Evolutionary conservation across 2,113 vertebrate species (phyloP).

Genomic region (Dissostichus mawsoni): DNA sequence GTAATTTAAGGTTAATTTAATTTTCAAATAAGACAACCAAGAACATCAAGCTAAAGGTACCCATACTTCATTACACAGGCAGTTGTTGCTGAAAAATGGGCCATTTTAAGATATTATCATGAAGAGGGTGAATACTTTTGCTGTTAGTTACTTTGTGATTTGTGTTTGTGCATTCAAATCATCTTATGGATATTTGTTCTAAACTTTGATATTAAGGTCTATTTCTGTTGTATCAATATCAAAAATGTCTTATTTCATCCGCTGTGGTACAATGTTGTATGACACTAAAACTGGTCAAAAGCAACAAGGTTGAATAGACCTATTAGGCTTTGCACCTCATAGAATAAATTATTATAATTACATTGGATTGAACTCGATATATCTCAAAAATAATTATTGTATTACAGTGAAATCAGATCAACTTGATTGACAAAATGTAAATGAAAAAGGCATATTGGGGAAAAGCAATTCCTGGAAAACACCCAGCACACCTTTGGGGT

Average conservation of each 20-base stretch:
- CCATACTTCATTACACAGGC: not conserved
- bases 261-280: not conserved
- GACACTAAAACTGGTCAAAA: not conserved
- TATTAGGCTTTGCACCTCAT: not conserved
- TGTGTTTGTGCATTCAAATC: not conserved
- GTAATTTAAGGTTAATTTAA: not conserved
- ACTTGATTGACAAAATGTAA: slow-evolving; percentile 5
- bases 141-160: not conserved
- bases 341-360: slow-evolving; percentile 29
- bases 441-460: slow-evolving; percentile 1
- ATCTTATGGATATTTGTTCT: not conserved
- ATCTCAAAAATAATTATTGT: slow-evolving; percentile 13
- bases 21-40: not conserved
- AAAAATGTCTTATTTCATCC: not conserved
- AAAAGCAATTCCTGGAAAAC: not conserved
- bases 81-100: not conserved
- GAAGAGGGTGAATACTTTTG: not conserved
- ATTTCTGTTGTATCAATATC: not conserved
- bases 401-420: slow-evolving; percentile 21
- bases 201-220: not conserved
- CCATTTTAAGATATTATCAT: not conserved
- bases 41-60: not conserved
- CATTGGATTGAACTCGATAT: not conserved
- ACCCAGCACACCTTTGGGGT: not conserved
- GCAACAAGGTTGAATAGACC: not conserved